Conservation (phyloP, 2,888 invertebrate species). For the Palloptera scutellata region DNA sequence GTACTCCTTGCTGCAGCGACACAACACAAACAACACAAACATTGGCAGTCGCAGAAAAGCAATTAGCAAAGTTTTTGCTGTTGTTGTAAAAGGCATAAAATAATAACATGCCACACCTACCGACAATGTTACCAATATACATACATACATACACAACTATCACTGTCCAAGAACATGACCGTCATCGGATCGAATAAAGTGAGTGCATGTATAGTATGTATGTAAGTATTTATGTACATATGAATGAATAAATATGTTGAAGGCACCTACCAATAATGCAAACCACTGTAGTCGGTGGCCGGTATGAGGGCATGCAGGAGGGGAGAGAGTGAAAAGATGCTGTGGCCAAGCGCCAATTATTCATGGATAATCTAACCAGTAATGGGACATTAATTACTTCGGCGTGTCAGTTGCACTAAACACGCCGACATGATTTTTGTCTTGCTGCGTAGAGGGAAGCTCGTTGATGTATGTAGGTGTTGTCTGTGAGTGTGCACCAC, state of each 20-base stretch:
- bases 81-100: constrained; percentile 36
- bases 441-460: not conserved
- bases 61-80: constrained; percentile 53
- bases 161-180: constrained; percentile 17
- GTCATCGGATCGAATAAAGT: constrained; percentile 2
- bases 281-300: too few relatives aligned
- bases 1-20: constrained; percentile 1
- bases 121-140: constrained; percentile 9
- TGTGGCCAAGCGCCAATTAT: constrained; percentile 55
- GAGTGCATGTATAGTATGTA: too few relatives aligned
- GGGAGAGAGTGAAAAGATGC: constrained; percentile 21
- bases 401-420: constrained; percentile 49
- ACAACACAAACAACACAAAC: constrained; percentile 20
- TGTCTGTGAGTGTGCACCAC: too few relatives aligned
- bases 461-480: constrained; percentile 25
- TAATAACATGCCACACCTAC: constrained; percentile 37
- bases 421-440: too few relatives aligned
- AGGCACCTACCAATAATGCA: too few relatives aligned
- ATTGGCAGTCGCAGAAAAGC: constrained; percentile 50
- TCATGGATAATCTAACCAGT: constrained; percentile 63
- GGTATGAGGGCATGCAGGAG: not conserved
- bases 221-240: constrained; percentile 2
- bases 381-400: constrained; percentile 64
- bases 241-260: not conserved
- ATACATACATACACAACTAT: constrained; percentile 16